Evolutionary conservation across 2,113 vertebrate species (phyloP).

Genomic region (Murina feae): DNA sequence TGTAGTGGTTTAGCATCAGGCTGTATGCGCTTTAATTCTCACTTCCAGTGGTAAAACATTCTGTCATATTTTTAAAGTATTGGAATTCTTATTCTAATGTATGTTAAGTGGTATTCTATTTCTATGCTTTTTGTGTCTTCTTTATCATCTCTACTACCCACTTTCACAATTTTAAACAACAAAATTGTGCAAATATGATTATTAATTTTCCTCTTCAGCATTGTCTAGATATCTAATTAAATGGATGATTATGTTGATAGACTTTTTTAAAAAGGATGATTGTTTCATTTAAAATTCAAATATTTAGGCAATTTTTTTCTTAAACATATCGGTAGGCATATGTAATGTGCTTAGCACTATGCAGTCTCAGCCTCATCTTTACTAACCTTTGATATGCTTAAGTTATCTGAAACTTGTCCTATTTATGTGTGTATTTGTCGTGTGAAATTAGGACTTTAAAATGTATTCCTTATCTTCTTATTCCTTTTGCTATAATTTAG

Average conservation of each 20-base stretch:
- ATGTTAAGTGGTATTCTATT: constrained; percentile 64
- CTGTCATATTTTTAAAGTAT: constrained; percentile 77
- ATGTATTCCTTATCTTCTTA: background rate
- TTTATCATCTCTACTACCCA: background rate
- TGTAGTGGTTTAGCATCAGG: constrained; percentile 79
- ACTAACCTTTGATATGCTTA: background rate
- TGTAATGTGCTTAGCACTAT: background rate
- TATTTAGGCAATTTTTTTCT: constrained; percentile 9
- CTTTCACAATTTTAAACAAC: background rate
- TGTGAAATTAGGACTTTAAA: background rate
- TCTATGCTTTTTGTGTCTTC: constrained; percentile 44
- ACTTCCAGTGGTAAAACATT: constrained; percentile 82
- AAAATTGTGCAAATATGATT: background rate
- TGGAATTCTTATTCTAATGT: constrained; percentile 60
- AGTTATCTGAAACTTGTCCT: background rate
- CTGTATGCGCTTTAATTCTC: constrained; percentile 78
- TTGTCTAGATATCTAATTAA: background rate
- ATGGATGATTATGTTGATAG: background rate
- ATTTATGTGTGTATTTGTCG: background rate
- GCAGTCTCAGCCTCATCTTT: background rate
- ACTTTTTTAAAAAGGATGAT: background rate
- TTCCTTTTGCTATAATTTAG: background rate
- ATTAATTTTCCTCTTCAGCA: background rate
- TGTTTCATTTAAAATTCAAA: constrained; percentile 11
- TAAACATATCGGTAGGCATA: background rate